Evolutionary conservation across 1,140 invertebrate species (phyloP), one percentile per base, ranked within the genome.

Genomic region (Pseudachorutes palmiensis): DNA sequence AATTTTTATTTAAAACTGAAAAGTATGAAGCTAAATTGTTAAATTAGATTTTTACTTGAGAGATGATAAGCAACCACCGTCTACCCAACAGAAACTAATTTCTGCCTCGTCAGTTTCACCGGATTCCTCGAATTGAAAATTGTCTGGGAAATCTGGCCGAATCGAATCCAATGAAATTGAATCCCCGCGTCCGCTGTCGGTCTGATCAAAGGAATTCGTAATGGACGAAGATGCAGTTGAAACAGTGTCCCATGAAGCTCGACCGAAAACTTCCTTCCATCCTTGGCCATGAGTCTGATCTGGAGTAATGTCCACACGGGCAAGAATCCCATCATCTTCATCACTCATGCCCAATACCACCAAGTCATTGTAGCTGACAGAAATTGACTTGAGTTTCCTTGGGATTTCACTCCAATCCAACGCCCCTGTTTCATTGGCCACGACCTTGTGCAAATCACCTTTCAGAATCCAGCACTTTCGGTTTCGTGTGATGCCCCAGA

Each of bases 321-420:
- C 51, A 1, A 62, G 61, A 16, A 70, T 22, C 16, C 28, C 24
- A 61, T 45, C 57, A 16, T 70, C 69, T 0, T 70, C 71, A 28
- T 68, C 65, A 58, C 61, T 59, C 0, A 73, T 29, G 16, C 64
- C 71, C 5, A 73, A 28, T 22, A 73, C 67, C 33, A 68, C 86
- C 82, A 95, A 91, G 82, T 95, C 91, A 79, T 91, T 91, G 1
- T 86, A 82, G 29, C 90, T 88, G 48, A 94, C 88, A 19, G 91
- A 91, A 65, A 95, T 83, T 68, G 87, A 79, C 30, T 84, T 83
- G 83, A 95, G 90, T 77, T 87, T 86, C 32, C 88, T 91, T 26
- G 80, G 77, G 78, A 83, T 82, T 70, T 80, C 75, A 14, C 74
- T 87, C 87, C 85, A 95, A 86, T 83, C 89, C 86, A 68, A 87